Base-by-base conservation (phyloP, 2,797 vertebrate genomes). In the Enteromius argenteus region DNA sequence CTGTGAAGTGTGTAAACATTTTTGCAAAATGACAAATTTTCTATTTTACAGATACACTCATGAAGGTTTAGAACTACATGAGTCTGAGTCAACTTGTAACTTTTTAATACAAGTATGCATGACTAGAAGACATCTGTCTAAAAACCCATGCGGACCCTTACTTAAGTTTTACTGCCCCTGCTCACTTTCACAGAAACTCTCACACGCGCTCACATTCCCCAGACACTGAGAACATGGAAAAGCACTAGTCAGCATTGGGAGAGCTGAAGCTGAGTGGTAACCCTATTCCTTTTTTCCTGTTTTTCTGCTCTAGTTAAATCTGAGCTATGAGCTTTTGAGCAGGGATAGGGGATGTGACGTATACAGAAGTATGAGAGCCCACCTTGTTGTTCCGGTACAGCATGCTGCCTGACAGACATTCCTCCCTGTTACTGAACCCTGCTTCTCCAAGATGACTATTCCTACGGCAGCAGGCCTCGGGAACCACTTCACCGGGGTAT, bases 371-470 rank as follows among this genome's bases (percentile, higher is more conserved):
- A 46, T 23, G 44, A 77, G 39, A 81, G 21, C 89, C 86, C 92
- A 98, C 97, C 97, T 98, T 97, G 89, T 96, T 96, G 94, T 97
- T 96, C 86, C 97, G 96, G 91, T 95, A 97, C 76, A 91, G 93
- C 92, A 96, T 96, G 3, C 89, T 86, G 0, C 97, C 97, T 37
- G 84, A 77, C 80, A 97, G 93, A 88, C 98, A 99, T 44, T 96
- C 96, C 83, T 96, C 94, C 91, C 87, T 92, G 95, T 90, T 93
- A 87, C 95, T 89, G 86, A 95, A 91, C 81, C 90, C 88, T 68
- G 93, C 88, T 7, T 95, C 95, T 83, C 90, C 94, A 4, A 91
- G 90, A 88, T 96, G 96, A 81, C 90, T 93, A 56, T 95, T 93
- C 81, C 94, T 94, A 89, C 93, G 94, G 92, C 98, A 99, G 86